These are phyloP conservation scores for Cryptosula pallasiana DNA, from an alignment of 2,888 invertebrate genomes.

Conservation along the genomic window DNA sequence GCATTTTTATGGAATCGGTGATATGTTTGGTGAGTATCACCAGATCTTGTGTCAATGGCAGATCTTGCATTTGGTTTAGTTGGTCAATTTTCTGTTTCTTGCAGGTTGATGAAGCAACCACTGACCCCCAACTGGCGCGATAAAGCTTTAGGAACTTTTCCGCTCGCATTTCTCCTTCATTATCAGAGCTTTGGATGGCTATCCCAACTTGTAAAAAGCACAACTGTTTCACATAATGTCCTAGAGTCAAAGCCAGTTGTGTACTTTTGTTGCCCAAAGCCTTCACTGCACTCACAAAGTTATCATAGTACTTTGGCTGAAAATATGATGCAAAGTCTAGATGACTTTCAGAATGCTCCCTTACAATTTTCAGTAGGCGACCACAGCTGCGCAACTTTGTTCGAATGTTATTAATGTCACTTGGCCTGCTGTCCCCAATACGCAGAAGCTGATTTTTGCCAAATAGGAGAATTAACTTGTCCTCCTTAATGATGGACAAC, in stretches of 20 bases:
- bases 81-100: background rate
- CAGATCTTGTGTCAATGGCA: background rate
- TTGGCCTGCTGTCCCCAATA: background rate
- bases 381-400: background rate
- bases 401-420: background rate
- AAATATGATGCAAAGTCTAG: background rate
- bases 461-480: background rate
- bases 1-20: background rate
- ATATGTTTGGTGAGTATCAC: background rate
- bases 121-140: background rate
- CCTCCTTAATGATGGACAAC: background rate
- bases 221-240: background rate
- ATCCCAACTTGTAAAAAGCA: background rate
- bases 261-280: background rate
- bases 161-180: background rate
- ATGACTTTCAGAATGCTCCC: background rate
- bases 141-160: background rate
- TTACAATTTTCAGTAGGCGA: background rate
- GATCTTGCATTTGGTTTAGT: background rate
- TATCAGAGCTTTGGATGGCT: background rate
- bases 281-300: background rate
- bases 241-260: background rate
- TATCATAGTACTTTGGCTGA: background rate
- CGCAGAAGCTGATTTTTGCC: background rate
- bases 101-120: background rate